phyloP scores from a whole-genome alignment of 1,140 invertebrate genomes.

The Drosophila nasuta region DNA sequence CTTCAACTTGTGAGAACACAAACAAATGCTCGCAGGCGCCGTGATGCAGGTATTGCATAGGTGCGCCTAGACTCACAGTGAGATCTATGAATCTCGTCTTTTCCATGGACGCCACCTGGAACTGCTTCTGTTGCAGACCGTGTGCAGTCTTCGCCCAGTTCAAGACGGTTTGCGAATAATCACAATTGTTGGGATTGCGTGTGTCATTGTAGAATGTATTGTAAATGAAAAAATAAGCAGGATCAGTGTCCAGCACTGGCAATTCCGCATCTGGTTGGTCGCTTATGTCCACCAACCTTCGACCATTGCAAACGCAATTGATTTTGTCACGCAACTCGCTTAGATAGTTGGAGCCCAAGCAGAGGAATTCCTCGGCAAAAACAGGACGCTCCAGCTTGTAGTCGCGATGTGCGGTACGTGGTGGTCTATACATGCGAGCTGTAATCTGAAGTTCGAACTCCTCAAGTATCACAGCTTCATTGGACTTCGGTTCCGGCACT shows the following conservation, averaged over 20 bases:
- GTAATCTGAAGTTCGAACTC: constrained; percentile 78
- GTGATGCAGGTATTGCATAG: constrained; percentile 92
- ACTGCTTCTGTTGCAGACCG: constrained; percentile 85
- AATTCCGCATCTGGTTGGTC: constrained; percentile 85
- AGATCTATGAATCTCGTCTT: constrained; percentile 88
- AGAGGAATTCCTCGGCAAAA: constrained; percentile 87
- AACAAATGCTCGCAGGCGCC: constrained; percentile 96
- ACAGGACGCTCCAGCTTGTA: constrained; percentile 82
- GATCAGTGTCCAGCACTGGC: constrained; percentile 85
- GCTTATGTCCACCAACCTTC: constrained; percentile 88
- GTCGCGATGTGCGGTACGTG: constrained; percentile 60
- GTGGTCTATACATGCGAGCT: constrained; percentile 85
- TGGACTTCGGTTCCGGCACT: neutral
- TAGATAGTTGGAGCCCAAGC: constrained; percentile 88
- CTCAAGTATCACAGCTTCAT: constrained; percentile 23
- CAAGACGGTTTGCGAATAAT: constrained; percentile 88
- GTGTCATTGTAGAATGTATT: constrained; percentile 92
- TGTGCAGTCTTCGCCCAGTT: constrained; percentile 87
- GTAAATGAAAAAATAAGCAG: constrained; percentile 92
- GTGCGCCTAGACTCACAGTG: constrained; percentile 89
- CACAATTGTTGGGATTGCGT: constrained; percentile 86
- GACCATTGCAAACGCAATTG: constrained; percentile 88
- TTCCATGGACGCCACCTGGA: constrained; percentile 88
- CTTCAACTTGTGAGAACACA: constrained; percentile 89
- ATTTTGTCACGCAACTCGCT: constrained; percentile 89